phyloP scores from a whole-genome alignment of 2,113 vertebrate species.

The Passer domesticus region DNA sequence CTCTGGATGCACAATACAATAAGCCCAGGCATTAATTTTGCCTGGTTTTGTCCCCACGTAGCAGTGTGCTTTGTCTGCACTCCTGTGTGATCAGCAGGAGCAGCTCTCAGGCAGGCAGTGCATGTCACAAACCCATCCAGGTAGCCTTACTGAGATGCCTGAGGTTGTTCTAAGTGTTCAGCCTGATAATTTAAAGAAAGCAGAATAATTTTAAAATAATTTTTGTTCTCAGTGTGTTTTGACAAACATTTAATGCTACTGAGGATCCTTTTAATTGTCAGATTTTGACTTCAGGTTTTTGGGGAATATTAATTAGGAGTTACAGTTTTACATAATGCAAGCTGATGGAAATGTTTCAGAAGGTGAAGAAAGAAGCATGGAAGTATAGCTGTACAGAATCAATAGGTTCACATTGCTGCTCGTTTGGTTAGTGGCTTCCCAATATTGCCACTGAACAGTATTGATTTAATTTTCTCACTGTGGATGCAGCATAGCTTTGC shows the following conservation, averaged over 20 bases:
- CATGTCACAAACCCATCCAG: background rate
- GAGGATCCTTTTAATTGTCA: background rate
- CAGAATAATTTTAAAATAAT: background rate
- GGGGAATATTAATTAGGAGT: background rate
- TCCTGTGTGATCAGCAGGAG: background rate
- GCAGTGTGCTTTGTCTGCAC: background rate
- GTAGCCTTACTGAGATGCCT: background rate
- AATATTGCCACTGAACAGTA: background rate
- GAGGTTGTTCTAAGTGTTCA: background rate
- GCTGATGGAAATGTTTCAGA: background rate
- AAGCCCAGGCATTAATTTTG: background rate
- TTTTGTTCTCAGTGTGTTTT: background rate
- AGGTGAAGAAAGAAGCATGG: background rate
- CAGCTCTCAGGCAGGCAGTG: background rate
- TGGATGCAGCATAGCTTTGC: background rate
- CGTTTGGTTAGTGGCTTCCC: background rate
- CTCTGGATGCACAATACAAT: background rate
- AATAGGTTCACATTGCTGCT: background rate
- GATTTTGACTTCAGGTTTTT: background rate
- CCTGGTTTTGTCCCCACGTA: rapidly evolving
- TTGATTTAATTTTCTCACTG: background rate
- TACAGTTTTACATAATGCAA: background rate
- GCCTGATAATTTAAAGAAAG: background rate
- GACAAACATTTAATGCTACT: background rate
- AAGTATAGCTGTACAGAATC: background rate